Evolutionary conservation across 2,797 vertebrate genomes (phyloP), one percentile per base, ranked within the genome.

Genomic region (Notamacropus eugenii): DNA sequence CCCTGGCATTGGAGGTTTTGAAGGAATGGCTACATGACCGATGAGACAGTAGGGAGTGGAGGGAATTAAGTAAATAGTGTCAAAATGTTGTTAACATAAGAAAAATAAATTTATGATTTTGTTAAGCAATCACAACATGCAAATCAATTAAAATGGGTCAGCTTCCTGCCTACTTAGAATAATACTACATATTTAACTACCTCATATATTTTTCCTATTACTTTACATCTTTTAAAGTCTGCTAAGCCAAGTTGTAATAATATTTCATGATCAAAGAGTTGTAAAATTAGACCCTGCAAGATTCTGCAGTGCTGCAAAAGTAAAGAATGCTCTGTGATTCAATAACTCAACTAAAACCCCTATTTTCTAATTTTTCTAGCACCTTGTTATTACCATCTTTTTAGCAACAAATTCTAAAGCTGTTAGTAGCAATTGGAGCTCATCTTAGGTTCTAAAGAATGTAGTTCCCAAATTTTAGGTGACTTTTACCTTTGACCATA

Each of bases 251-350:
- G 52, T 96, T 96, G 94, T 96, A 96, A 97, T 97, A 92, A 97
- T 91, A 95, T 91, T 91, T 16, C 29, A 0, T 92, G 55, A 95
- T 96, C 59, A 96, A 95, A 96, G 91, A 94, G 50, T 93, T 95
- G 90, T 5, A 95, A 57, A 97, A 96, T 97, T 93, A 97, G 91
- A 56, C 90, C 56, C 67, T 93, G 56, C 94, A 90, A 54, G 16
- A 92, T 92, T 90, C 55, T 31, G 57, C 54, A 93, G 74, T 27
- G 56, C 94, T 95, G 93, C 95, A 96, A 95, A 97, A 97, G 95
- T 97, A 98, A 97, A 95, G 94, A 96, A 97, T 97, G 97, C 97
- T 82, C 94, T 98, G 97, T 96, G 96, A 97, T 97, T 97, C 96
- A 95, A 67, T 93, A 95, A 0, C 93, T 40, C 96, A 94, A 57